Percentiles rank a stretch among this genome's conserved stretches.
phyloP scores from a whole-genome alignment of 2,113 vertebrate species.

The Piaya cayana region DNA sequence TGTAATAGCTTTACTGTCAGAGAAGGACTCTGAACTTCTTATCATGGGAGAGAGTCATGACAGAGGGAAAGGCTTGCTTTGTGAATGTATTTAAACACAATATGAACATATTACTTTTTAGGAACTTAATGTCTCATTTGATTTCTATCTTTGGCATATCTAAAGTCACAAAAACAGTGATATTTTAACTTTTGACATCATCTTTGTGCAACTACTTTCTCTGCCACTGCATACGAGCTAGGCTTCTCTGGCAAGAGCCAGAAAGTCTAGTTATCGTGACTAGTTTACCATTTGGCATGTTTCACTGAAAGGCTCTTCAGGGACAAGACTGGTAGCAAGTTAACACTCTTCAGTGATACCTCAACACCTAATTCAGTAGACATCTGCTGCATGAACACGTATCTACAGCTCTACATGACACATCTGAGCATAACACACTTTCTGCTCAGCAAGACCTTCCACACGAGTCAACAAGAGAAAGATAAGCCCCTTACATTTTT shows the following conservation, averaged over 20 bases:
- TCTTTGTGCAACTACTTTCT: slow-evolving; percentile 49
- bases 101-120: slow-evolving; percentile 42
- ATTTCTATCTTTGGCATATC: slow-evolving; percentile 60
- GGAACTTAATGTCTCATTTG: slow-evolving; percentile 64
- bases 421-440: not conserved
- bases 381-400: not conserved
- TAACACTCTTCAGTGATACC: not conserved
- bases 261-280: not conserved
- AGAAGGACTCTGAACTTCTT: not conserved
- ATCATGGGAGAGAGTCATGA: not conserved
- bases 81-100: slow-evolving; percentile 22
- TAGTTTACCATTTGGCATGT: not conserved
- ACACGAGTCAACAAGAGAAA: not conserved
- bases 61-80: not conserved
- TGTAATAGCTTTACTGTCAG: not conserved
- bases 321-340: not conserved
- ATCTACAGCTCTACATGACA: not conserved
- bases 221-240: slow-evolving; percentile 31
- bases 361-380: not conserved
- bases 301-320: not conserved
- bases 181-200: slow-evolving; percentile 60
- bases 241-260: slow-evolving; percentile 40
- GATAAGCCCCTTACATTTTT: not conserved
- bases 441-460: not conserved
- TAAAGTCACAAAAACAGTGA: slow-evolving; percentile 52